Conservation (phyloP, 2,797 vertebrate genomes). For the Pantherophis alleghaniensis region DNA sequence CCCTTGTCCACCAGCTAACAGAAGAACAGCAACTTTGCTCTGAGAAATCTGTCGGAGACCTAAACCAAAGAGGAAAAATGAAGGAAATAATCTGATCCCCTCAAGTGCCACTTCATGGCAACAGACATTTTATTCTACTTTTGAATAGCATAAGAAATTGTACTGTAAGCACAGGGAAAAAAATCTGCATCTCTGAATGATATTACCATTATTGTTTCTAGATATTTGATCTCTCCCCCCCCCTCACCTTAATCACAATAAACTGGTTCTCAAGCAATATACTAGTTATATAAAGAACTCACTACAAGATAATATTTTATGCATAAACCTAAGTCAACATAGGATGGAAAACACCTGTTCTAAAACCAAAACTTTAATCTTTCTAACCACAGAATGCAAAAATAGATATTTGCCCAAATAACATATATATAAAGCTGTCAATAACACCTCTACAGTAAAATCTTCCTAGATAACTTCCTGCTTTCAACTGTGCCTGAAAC, state of each 20-base stretch:
- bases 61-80: slow-evolving; percentile 33
- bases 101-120: not conserved
- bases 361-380: not conserved
- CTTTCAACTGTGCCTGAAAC: slow-evolving; percentile 25
- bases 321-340: not conserved
- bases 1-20: slow-evolving; percentile 93
- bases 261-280: not conserved
- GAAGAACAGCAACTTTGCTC: slow-evolving; percentile 86
- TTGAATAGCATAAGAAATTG: not conserved
- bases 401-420: not conserved
- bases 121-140: not conserved
- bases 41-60: slow-evolving; percentile 73
- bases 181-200: not conserved
- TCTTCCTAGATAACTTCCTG: slow-evolving; percentile 49
- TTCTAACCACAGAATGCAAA: not conserved
- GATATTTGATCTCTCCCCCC: not conserved
- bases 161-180: too few species aligned
- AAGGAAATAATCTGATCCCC: not conserved
- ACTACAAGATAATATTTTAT: not conserved
- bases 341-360: not conserved
- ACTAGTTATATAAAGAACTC: not conserved
- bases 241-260: not conserved
- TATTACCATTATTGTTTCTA: not conserved
- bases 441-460: slow-evolving; percentile 3
- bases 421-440: not conserved